Evolutionary conservation across 2,113 vertebrate species (phyloP).

Genomic region (Gadus chalcogrammus): DNA sequence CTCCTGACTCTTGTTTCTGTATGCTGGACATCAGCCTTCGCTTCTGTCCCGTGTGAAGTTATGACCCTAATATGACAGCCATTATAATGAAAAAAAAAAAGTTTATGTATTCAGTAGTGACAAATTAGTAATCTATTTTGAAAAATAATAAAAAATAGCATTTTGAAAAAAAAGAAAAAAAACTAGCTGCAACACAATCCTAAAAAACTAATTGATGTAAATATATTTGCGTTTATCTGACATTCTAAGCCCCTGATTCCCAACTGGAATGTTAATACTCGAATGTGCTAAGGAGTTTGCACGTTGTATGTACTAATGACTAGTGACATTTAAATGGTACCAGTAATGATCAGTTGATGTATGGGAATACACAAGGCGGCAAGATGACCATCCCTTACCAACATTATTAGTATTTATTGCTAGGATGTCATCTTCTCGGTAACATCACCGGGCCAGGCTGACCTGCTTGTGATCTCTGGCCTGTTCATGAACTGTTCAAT

Average conservation of each 20-base stretch:
- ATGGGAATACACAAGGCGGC: too few species aligned
- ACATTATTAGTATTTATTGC: too few species aligned
- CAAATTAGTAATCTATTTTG: slow-evolving; percentile 64
- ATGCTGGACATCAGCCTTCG: slow-evolving; percentile 3
- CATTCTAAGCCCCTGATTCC: too few species aligned
- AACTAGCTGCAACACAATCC: slow-evolving; percentile 37
- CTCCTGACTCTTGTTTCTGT: slow-evolving; percentile 17
- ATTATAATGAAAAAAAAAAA: slow-evolving; percentile 33
- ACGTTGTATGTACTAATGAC: too few species aligned
- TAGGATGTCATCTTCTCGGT: neutral
- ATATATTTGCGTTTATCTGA: slow-evolving; percentile 12
- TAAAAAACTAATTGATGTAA: slow-evolving; percentile 37
- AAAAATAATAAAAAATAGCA: slow-evolving; percentile 36
- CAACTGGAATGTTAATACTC: too few species aligned
- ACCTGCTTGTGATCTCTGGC: neutral
- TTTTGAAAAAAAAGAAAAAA: slow-evolving; percentile 45
- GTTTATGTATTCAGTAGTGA: slow-evolving; percentile 51
- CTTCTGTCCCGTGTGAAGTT: slow-evolving; percentile 35
- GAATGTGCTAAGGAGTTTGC: too few species aligned
- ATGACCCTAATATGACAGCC: slow-evolving; percentile 14
- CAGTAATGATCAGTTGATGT: too few species aligned
- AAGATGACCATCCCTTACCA: too few species aligned
- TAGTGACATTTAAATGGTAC: too few species aligned
- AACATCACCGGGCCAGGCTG: neutral
- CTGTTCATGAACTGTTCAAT: neutral